Conservation (phyloP, 37 sponge, comb jelly and placozoan species). For the Hexactinellida sp. region DNA sequence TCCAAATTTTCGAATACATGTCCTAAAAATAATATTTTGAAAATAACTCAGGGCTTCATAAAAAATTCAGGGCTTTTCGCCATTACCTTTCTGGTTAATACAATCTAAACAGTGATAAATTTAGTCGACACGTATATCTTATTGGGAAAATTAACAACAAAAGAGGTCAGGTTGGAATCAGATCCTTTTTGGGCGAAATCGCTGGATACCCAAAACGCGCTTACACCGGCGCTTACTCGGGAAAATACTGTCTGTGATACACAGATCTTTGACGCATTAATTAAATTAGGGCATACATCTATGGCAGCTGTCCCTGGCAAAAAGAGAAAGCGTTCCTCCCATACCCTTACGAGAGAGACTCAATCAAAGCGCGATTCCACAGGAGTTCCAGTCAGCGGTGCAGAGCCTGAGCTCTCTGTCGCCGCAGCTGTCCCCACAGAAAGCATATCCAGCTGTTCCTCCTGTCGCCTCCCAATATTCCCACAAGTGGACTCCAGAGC, state of each 20-base stretch:
- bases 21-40: neutral
- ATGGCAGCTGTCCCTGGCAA: neutral
- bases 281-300: no score
- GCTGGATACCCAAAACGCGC: no score
- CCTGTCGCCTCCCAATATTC: neutral
- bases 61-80: neutral
- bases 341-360: neutral
- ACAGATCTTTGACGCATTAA: no score
- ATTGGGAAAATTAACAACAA: neutral
- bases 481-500: neutral
- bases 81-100: neutral
- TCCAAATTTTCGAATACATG: neutral
- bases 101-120: neutral
- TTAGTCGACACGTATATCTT: no score
- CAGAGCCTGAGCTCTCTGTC: neutral
- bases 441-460: neutral
- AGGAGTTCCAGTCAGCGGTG: neutral
- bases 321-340: neutral
- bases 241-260: no score
- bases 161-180: neutral
- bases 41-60: neutral
- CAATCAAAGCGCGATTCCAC: neutral
- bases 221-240: no score
- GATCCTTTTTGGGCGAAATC: neutral
- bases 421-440: neutral